Conservation (phyloP, 1,140 invertebrate species). For the Galendromus occidentalis region DNA sequence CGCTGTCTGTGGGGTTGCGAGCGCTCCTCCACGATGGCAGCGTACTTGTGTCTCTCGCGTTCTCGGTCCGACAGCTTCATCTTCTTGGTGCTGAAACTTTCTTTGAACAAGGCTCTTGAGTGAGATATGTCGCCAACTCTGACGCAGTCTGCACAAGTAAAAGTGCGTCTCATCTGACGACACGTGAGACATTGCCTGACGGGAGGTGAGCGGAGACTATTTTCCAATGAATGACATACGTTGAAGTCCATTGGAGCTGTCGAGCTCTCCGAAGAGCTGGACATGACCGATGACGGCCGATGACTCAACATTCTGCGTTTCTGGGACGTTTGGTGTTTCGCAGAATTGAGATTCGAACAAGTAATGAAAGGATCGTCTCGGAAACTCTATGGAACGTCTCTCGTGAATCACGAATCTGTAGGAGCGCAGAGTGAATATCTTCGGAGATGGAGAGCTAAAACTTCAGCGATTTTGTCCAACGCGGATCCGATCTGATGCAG, state of each 20-base stretch:
- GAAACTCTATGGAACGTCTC: too few relatives aligned
- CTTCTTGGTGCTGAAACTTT: not conserved
- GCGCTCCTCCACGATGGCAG: not conserved
- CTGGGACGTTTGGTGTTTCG: too few relatives aligned
- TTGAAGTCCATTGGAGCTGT: conserved; percentile 4
- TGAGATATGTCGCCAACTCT: not conserved
- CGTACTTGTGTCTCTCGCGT: not conserved
- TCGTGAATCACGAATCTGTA: too few relatives aligned
- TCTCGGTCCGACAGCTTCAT: not conserved
- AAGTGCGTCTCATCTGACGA: not conserved
- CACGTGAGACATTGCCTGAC: not conserved
- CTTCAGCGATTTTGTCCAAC: too few relatives aligned
- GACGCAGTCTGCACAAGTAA: not conserved
- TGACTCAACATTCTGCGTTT: too few relatives aligned
- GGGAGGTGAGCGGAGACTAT: not conserved
- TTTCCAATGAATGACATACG: not conserved
- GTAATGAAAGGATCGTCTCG: too few relatives aligned
- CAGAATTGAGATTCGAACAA: too few relatives aligned
- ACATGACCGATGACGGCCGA: not conserved
- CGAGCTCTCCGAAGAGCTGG: not conserved
- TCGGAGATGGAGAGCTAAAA: too few relatives aligned
- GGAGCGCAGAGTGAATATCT: too few relatives aligned
- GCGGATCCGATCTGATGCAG: too few relatives aligned
- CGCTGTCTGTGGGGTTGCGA: not conserved
- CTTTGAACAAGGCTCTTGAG: not conserved